Conservation (phyloP, 1,140 invertebrate species). For the Drosophila obscura region DNA sequence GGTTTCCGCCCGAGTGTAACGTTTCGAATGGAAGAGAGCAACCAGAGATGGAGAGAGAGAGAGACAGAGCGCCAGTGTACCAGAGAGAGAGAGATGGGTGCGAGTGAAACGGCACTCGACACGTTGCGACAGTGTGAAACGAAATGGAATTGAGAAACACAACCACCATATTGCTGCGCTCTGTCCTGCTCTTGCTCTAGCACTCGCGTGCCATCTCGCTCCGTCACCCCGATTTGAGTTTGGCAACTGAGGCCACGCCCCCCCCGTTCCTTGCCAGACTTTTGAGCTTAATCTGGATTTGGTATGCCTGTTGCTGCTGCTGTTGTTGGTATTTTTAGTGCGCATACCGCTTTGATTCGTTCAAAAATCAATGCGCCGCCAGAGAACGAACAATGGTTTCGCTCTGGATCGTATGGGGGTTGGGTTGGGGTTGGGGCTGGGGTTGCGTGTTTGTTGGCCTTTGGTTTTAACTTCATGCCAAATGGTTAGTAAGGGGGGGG, state of each 20-base stretch:
- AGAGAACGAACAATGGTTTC: constrained; percentile 38
- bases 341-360: constrained; percentile 81
- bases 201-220: neutral
- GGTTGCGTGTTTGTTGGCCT: constrained; percentile 60
- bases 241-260: constrained; percentile 60
- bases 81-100: constrained; percentile 29
- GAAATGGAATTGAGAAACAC: constrained; percentile 62
- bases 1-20: too few relatives aligned
- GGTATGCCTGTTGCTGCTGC: constrained; percentile 34
- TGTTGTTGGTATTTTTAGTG: constrained; percentile 81
- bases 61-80: neutral
- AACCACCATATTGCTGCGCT: constrained; percentile 46
- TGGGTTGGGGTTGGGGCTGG: neutral
- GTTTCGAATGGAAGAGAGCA: constrained; percentile 2
- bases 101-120: constrained; percentile 35
- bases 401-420: neutral
- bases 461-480: constrained; percentile 55
- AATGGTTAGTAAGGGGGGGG: constrained; percentile 5
- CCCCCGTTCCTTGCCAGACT: constrained; percentile 49
- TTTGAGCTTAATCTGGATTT: constrained; percentile 73
- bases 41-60: too few relatives aligned
- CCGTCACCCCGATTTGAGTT: constrained; percentile 34
- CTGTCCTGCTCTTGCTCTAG: constrained; percentile 20
- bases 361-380: constrained; percentile 78
- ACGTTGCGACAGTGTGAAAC: neutral